phyloP scores from a whole-genome alignment of 2,113 vertebrate species.

The Aix galericulata region DNA sequence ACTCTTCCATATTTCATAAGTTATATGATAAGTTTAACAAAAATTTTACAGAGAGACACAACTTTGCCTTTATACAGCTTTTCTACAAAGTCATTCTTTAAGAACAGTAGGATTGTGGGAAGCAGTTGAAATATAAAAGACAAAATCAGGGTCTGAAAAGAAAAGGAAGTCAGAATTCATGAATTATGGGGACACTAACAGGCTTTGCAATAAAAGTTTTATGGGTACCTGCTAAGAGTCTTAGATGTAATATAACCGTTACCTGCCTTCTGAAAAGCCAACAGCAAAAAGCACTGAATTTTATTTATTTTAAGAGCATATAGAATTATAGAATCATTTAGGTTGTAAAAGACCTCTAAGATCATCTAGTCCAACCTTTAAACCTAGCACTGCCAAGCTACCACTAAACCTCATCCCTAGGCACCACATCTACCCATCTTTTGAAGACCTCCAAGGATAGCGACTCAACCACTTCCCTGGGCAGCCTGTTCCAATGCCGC shows the following conservation, averaged over 20 bases:
- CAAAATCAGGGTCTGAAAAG: background rate
- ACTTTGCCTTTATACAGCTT: background rate
- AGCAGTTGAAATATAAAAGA: background rate
- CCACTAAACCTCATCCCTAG: too few relatives aligned
- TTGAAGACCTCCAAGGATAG: too few relatives aligned
- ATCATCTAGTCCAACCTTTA: too few relatives aligned
- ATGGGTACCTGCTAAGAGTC: background rate
- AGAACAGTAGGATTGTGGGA: background rate
- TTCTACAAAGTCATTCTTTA: background rate
- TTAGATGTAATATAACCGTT: background rate
- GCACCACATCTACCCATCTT: too few relatives aligned
- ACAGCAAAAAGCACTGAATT: background rate
- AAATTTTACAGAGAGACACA: background rate
- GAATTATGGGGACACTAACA: background rate
- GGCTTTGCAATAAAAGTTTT: background rate
- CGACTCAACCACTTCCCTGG: too few relatives aligned
- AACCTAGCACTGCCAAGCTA: too few relatives aligned
- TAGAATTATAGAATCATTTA: background rate
- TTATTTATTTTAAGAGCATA: background rate
- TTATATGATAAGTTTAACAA: background rate
- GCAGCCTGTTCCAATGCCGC: too few relatives aligned
- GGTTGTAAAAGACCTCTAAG: too few relatives aligned
- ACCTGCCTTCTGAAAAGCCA: background rate
- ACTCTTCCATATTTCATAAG: constrained; percentile 13
- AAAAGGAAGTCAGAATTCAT: background rate